Percentiles rank a stretch among this genome's conserved stretches.
These are phyloP conservation scores for Erpornis zantholeuca DNA, from an alignment of 2,113 vertebrate species.

Conservation along the genomic window DNA sequence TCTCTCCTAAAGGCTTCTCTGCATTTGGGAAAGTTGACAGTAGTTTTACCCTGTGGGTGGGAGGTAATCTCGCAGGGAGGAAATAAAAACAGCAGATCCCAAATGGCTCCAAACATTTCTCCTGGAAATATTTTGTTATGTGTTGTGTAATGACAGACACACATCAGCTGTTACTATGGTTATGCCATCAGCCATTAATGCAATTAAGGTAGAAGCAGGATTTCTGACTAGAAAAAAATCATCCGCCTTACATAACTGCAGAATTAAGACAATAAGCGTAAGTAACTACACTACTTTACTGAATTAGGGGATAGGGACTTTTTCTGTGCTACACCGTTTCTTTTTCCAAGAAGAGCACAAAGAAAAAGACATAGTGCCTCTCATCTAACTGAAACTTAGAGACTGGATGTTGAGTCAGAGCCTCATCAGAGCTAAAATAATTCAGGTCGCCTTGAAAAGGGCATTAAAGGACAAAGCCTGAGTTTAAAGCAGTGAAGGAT, in stretches of 20 bases:
- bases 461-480: background rate
- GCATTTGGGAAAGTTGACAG: conserved; percentile 82
- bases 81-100: background rate
- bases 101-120: background rate
- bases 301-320: background rate
- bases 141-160: background rate
- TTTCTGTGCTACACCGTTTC: background rate
- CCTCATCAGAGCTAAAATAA: background rate
- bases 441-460: background rate
- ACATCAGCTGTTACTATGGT: conserved; percentile 36
- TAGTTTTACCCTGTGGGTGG: conserved; percentile 76
- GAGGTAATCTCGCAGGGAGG: conserved; percentile 71
- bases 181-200: conserved; percentile 44
- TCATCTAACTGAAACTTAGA: background rate
- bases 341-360: conserved; percentile 12
- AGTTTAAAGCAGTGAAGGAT: background rate
- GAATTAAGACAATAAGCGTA: background rate
- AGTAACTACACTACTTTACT: background rate
- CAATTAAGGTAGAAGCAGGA: conserved; percentile 30
- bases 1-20: conserved; percentile 77
- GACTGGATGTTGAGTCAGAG: background rate
- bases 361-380: background rate
- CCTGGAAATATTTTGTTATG: background rate
- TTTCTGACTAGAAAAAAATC: conserved; percentile 28
- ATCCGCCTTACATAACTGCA: conserved; percentile 36